Evolutionary conservation across 2,888 invertebrate species (phyloP).

Genomic region (Helicoverpa assulta): DNA sequence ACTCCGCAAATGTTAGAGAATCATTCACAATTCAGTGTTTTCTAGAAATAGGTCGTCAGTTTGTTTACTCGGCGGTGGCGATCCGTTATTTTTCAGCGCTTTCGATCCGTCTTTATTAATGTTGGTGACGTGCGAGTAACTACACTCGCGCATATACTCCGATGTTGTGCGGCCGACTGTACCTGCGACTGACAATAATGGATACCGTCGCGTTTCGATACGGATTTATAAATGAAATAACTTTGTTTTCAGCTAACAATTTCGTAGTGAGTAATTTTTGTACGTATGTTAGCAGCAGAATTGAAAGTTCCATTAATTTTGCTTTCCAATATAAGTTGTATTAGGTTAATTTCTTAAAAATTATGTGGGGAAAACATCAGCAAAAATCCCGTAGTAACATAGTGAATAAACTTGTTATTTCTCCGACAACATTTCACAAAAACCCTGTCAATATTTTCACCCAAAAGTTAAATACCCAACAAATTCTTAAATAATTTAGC

Average conservation of each 20-base stretch:
- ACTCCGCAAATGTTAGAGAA: not conserved
- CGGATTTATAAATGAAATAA: slow-evolving; percentile 18
- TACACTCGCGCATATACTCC: slow-evolving; percentile 21
- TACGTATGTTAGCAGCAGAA: no score
- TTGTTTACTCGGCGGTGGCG: not conserved
- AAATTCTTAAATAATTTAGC: slow-evolving; percentile 57
- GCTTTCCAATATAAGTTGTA: not conserved
- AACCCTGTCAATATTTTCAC: slow-evolving; percentile 40
- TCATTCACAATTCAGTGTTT: slow-evolving; percentile 6
- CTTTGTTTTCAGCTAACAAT: not conserved
- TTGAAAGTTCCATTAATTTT: no score
- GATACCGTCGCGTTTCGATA: slow-evolving; percentile 23
- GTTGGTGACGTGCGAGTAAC: slow-evolving; percentile 30
- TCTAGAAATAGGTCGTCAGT: not conserved
- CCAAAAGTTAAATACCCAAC: slow-evolving; percentile 44
- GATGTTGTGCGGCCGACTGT: slow-evolving; percentile 30
- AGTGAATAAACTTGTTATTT: not conserved
- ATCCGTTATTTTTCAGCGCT: slow-evolving; percentile 37
- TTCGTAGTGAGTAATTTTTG: no score
- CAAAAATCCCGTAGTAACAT: not conserved
- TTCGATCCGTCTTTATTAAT: slow-evolving; percentile 45
- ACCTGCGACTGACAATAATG: slow-evolving; percentile 28
- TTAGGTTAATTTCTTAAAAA: not conserved
- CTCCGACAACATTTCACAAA: slow-evolving; percentile 6
- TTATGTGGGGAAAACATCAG: not conserved